Evolutionary conservation across 1,140 invertebrate genomes (phyloP).

Genomic region (Solenopsis fugax): DNA sequence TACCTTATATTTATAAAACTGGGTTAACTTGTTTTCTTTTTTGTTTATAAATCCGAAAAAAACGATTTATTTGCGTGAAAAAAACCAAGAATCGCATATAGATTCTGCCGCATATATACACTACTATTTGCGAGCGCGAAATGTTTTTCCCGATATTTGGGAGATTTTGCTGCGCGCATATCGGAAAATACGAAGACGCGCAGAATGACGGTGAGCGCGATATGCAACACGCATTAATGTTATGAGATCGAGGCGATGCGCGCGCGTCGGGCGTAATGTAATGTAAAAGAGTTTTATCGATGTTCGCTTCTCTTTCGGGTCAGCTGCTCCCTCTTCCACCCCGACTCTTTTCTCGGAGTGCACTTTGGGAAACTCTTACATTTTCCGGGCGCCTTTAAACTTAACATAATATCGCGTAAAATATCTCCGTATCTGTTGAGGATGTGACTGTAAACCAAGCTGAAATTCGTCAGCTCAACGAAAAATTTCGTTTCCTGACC

Average conservation of each 20-base stretch:
- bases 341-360: constrained; percentile 25
- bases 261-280: constrained; percentile 69
- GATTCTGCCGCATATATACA: background rate
- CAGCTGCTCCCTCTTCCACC: constrained; percentile 54
- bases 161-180: constrained; percentile 36
- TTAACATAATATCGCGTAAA: constrained; percentile 67
- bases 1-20: constrained; percentile 8
- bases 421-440: constrained; percentile 45
- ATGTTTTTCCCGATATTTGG: constrained; percentile 57
- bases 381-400: constrained; percentile 49
- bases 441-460: background rate
- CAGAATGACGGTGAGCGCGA: constrained; percentile 24
- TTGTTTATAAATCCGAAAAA: background rate
- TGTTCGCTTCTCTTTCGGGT: constrained; percentile 64
- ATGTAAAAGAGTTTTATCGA: constrained; percentile 75
- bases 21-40: background rate
- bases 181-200: constrained; percentile 56
- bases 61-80: constrained; percentile 9
- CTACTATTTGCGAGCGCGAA: constrained; percentile 22
- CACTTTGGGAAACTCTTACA: constrained; percentile 54
- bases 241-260: constrained; percentile 72
- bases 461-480: constrained; percentile 24
- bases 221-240: constrained; percentile 71
- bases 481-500: background rate
- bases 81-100: background rate